Percentiles rank a stretch among this genome's conserved stretches.
Conservation (phyloP, 2,113 vertebrate species). For the Sporophila hypoxantha region DNA sequence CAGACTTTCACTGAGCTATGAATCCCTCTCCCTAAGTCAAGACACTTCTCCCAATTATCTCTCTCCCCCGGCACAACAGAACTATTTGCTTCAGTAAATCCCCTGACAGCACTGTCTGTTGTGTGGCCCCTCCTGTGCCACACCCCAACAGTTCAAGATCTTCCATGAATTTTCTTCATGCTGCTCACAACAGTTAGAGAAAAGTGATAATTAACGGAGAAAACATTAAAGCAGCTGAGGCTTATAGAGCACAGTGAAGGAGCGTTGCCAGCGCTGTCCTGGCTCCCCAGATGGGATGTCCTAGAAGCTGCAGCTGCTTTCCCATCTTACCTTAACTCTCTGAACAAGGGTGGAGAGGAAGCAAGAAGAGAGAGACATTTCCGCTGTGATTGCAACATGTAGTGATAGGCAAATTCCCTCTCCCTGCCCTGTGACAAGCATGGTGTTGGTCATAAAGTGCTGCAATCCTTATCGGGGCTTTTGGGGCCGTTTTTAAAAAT, state of each 20-base stretch:
- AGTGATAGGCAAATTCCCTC: neutral
- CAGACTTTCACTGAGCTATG: neutral
- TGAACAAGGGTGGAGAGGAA: slow-evolving; percentile 14
- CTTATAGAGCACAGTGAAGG: neutral
- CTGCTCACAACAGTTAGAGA: neutral
- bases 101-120: neutral
- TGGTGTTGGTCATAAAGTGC: slow-evolving; percentile 29
- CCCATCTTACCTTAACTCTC: slow-evolving; percentile 1
- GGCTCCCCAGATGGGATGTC: neutral
- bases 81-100: neutral
- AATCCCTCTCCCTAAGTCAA: neutral
- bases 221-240: neutral
- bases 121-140: neutral
- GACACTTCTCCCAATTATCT: neutral
- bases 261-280: neutral
- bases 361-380: neutral
- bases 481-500: neutral
- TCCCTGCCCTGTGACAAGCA: slow-evolving; percentile 37
- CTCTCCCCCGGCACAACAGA: neutral
- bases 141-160: neutral
- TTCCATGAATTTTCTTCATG: neutral
- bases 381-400: neutral
- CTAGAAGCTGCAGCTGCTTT: neutral
- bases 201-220: neutral
- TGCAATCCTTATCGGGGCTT: slow-evolving; percentile 20